Base-by-base conservation (phyloP, 2,888 invertebrate genomes). In the Mythimna pallens region DNA sequence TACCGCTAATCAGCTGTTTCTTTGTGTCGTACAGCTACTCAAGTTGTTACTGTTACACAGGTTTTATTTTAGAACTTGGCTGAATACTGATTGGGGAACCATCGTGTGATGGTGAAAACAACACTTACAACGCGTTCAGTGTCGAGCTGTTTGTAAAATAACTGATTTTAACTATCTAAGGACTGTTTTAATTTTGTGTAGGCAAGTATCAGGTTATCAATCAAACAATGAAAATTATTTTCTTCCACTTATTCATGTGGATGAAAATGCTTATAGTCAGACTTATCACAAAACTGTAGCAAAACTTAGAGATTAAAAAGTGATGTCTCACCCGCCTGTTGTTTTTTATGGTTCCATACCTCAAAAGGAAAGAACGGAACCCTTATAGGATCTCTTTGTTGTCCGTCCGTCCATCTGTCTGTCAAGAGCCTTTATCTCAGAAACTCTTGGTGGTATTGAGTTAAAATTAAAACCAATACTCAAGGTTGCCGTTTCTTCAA, bases 1-100 rank as follows among this genome's bases (percentile, higher is more conserved):
- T 34, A 67, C 63, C 14, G 55, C 52, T 67, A 61, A 82, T 69
- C 78, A 36, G 52, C 17, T 40, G 55, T 57, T 80, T 59, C 36
- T 81, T 69, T 70, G 54, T 65, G 54, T 17, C 25, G 61, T 30
- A 25, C 57, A 34, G 70, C 54, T 63, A 54, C 73, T 61, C 50
- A 62, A 73, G 57, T 36, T 50, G 57, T 54, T 57, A 22, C 43
- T 54, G 74, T 34, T 63, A 59, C 52, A 58, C 40, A 43, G 43
- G 20, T 65, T 73, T 76, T 52, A 64, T 79, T 78, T 52, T 61
- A 40, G 12, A 40, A 64, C 54, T 22, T 54, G 36, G 12, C 50
- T 59, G 52, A 54, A 59, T 64, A 36, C 54, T 47, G 47, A 77
- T 47, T 10, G 10, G 22, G 8, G 34, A 40, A n/a, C 25, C 17